A percentile compares a stretch with the other conserved stretches of the same genome.
These are phyloP conservation scores for Halictus rubicundus DNA, from an alignment of 1,140 invertebrate genomes.

Conservation along the genomic window DNA sequence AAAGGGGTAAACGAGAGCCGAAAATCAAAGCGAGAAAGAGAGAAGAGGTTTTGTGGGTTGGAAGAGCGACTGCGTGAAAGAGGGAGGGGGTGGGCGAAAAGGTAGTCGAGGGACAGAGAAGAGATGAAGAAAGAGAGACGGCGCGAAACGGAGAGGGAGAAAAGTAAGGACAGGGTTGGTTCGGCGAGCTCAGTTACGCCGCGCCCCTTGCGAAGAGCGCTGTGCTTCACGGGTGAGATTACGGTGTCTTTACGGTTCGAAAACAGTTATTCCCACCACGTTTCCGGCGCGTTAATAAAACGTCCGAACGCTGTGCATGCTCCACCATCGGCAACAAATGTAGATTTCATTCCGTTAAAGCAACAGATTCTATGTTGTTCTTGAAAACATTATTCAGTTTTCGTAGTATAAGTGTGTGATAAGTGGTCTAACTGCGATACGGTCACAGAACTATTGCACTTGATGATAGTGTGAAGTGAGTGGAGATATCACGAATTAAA, in stretches of 20 bases:
- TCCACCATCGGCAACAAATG: neutral
- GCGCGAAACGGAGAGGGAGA: constrained; percentile 53
- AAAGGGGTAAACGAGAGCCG: constrained; percentile 4
- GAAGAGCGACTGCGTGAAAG: constrained; percentile 12
- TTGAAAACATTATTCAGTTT: too few species aligned
- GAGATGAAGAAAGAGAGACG: constrained; percentile 36
- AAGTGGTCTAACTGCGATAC: too few species aligned
- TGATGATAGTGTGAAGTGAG: too few species aligned
- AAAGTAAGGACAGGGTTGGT: constrained; percentile 65
- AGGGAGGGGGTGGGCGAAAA: constrained; percentile 4
- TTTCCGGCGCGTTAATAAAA: constrained; percentile 14
- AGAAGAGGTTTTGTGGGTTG: constrained; percentile 4
- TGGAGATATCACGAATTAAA: too few species aligned
- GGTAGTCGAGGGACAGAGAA: constrained; percentile 34
- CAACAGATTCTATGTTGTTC: too few species aligned
- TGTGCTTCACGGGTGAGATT: constrained; percentile 61
- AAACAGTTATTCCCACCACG: constrained; percentile 33
- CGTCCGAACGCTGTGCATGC: neutral
- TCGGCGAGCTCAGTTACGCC: constrained; percentile 76
- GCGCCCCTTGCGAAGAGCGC: constrained; percentile 79
- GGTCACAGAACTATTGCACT: too few species aligned
- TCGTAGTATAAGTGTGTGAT: too few species aligned
- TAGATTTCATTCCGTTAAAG: too few species aligned
- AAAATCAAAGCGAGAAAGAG: constrained; percentile 45
- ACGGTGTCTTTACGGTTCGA: constrained; percentile 37